Percentiles rank a stretch among this genome's conserved stretches.
phyloP scores from a whole-genome alignment of 2,888 invertebrate genomes.

The Tinea semifulvella region DNA sequence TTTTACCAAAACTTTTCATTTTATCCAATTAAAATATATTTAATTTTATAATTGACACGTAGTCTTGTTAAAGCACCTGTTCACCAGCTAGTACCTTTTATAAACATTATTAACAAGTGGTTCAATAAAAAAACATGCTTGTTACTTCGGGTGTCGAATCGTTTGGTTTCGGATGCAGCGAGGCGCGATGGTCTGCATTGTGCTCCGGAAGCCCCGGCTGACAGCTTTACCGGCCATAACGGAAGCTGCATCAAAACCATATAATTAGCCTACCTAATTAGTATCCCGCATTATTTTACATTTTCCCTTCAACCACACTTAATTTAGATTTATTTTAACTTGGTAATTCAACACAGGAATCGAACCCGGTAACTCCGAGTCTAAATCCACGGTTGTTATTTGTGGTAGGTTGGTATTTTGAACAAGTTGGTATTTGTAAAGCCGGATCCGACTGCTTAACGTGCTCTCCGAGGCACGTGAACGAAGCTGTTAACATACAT shows the following conservation, averaged over 20 bases:
- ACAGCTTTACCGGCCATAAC: slow-evolving; percentile 23
- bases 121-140: slow-evolving; percentile 21
- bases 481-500: too few relatives aligned
- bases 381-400: too few relatives aligned
- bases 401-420: too few relatives aligned
- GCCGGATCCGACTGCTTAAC: too few relatives aligned
- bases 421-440: too few relatives aligned
- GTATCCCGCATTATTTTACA: neutral
- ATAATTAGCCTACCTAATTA: slow-evolving; percentile 33
- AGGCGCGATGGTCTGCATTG: slow-evolving; percentile 26
- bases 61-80: slow-evolving; percentile 4
- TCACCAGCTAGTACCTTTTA: neutral
- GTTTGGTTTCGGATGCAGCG: slow-evolving; percentile 24
- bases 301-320: neutral
- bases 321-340: too few relatives aligned
- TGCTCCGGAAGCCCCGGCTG: slow-evolving; percentile 32
- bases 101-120: slow-evolving; percentile 3
- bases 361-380: too few relatives aligned
- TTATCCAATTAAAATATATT: too few relatives aligned
- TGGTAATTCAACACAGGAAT: too few relatives aligned
- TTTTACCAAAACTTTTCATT: too few relatives aligned
- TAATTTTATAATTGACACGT: neutral
- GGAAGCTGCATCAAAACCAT: slow-evolving; percentile 40
- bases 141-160: slow-evolving; percentile 31
- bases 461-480: too few relatives aligned